These are phyloP conservation scores for Hippocampus abdominalis DNA, from an alignment of 2,113 vertebrate genomes.

Conservation along the genomic window DNA sequence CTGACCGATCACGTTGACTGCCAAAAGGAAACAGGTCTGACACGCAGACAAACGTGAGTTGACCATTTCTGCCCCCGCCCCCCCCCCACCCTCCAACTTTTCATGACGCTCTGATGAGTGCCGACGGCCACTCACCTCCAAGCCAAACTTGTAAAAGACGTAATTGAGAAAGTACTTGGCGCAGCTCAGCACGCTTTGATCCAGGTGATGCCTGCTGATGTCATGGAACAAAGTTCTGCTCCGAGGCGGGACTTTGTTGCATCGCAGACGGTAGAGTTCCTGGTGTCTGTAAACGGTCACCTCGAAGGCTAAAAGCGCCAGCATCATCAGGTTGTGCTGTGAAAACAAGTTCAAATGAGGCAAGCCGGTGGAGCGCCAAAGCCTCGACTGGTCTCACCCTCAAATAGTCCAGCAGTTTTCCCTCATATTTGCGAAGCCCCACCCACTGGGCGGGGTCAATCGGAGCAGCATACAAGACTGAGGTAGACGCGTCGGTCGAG, in stretches of 20 bases:
- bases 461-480: conserved; percentile 79
- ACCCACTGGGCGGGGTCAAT: conserved; percentile 91
- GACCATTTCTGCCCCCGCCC: too few relatives aligned
- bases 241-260: conserved; percentile 79
- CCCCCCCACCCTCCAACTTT: not conserved
- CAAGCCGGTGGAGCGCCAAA: not conserved
- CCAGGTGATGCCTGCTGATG: conserved; percentile 85
- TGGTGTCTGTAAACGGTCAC: conserved; percentile 92
- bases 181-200: conserved; percentile 83
- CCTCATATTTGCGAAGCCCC: conserved; percentile 78
- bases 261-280: conserved; percentile 83
- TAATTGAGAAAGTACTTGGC: conserved; percentile 93
- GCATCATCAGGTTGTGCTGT: conserved; percentile 80
- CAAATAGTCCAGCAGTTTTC: conserved; percentile 82
- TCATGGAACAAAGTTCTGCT: conserved; percentile 89
- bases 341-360: conserved; percentile 2
- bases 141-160: conserved; percentile 96
- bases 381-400: conserved; percentile 71
- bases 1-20: conserved; percentile 91
- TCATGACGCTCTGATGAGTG: too few relatives aligned
- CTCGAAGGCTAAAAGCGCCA: conserved; percentile 89
- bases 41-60: too few relatives aligned
- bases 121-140: conserved; percentile 77
- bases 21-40: conserved; percentile 91
- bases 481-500: conserved; percentile 71